phyloP scores from a whole-genome alignment of 2,113 vertebrate species.

The Bolborhynchus lineola region DNA sequence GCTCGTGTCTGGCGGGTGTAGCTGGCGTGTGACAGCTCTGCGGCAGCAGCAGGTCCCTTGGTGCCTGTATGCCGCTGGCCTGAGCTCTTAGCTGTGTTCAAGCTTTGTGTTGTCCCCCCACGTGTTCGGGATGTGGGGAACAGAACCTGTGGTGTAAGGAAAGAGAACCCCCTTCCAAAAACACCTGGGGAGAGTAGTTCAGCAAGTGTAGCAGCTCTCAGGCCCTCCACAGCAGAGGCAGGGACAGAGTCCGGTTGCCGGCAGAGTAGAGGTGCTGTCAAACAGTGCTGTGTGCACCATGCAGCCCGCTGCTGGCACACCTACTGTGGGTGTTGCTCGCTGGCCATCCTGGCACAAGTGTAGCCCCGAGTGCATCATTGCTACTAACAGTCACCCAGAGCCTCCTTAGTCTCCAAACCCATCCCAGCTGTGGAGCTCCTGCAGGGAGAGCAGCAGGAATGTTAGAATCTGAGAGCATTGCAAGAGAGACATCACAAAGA shows the following conservation, averaged over 20 bases:
- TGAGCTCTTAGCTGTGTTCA: background rate
- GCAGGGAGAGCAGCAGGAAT: background rate
- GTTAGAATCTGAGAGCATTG: rapidly evolving
- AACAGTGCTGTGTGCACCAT: background rate
- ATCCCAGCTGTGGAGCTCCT: rapidly evolving
- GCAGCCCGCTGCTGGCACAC: rapidly evolving
- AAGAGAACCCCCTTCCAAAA: background rate
- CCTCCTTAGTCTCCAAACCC: background rate
- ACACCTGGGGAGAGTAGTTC: background rate
- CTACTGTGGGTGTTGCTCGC: rapidly evolving
- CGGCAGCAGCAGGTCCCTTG: background rate
- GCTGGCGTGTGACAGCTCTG: background rate
- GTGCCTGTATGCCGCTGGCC: background rate
- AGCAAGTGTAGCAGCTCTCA: background rate
- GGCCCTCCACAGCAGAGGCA: background rate
- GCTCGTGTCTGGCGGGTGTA: rapidly evolving
- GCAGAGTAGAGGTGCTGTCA: background rate
- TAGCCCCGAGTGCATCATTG: rapidly evolving
- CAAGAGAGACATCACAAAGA: background rate
- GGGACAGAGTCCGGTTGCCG: background rate
- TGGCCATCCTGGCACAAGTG: background rate
- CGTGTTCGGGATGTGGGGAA: background rate
- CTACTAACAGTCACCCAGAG: background rate
- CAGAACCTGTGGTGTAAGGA: background rate
- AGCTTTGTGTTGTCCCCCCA: background rate